Evolutionary conservation across 2,113 vertebrate species (phyloP).

Genomic region (Charadrius vociferus): DNA sequence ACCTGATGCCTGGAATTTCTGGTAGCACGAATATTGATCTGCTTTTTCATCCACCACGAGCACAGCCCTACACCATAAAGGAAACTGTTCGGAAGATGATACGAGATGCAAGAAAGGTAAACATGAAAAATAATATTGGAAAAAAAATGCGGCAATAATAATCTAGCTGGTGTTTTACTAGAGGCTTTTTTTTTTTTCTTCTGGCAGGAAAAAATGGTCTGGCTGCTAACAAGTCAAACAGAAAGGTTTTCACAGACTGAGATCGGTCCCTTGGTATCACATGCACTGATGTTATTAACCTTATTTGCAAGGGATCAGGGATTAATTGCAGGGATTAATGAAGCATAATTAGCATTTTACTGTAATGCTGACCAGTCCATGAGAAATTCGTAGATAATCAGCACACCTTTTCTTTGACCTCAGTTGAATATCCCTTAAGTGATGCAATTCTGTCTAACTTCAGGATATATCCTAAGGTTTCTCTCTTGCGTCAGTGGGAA

Average conservation of each 20-base stretch:
- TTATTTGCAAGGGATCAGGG: not conserved
- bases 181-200: not conserved
- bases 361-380: not conserved
- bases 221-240: not conserved
- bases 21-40: constrained; percentile 88
- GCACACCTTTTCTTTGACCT: not conserved
- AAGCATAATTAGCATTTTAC: not conserved
- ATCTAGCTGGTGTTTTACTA: not conserved
- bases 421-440: not conserved
- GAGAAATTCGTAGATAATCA: not conserved
- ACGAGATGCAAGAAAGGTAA: constrained; percentile 94
- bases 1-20: constrained; percentile 78
- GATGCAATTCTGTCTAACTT: not conserved
- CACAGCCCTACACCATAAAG: constrained; percentile 91
- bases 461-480: not conserved
- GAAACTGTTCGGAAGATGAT: constrained; percentile 91
- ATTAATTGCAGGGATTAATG: not conserved
- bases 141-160: not conserved
- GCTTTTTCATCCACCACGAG: constrained; percentile 91
- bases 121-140: not conserved
- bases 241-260: not conserved
- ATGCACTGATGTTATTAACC: not conserved
- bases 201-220: not conserved
- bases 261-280: not conserved
- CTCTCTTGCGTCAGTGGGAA: not conserved